Evolutionary conservation across 2,888 invertebrate genomes (phyloP).

Genomic region (Pseudoips prasinana): DNA sequence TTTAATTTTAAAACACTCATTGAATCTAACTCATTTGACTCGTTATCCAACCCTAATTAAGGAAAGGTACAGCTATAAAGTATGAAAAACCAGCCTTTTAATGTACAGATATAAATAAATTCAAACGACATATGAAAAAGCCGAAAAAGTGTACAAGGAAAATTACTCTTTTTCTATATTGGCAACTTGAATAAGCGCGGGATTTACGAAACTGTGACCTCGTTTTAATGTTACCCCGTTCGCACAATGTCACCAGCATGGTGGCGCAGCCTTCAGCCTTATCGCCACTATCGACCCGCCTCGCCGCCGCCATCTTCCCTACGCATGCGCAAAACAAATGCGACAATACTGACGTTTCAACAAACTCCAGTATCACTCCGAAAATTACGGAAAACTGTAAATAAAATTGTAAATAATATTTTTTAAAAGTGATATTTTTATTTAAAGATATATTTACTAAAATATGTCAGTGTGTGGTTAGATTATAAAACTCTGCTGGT

Average conservation of each 20-base stretch:
- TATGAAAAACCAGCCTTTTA: not conserved
- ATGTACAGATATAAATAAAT: conserved; percentile 1
- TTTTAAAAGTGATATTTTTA: conserved; percentile 26
- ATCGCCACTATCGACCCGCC: conserved; percentile 68
- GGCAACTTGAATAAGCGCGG: conserved; percentile 54
- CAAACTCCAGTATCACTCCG: conserved; percentile 50
- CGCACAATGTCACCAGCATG: conserved; percentile 64
- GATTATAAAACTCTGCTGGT: conserved; percentile 10
- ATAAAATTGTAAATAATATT: conserved; percentile 56
- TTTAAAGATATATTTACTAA: conserved; percentile 18
- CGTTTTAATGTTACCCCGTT: conserved; percentile 68
- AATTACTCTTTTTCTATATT: not conserved
- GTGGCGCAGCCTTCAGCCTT: conserved; percentile 65
- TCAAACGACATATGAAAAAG: not conserved
- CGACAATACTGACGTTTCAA: conserved; percentile 70
- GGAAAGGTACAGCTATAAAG: conserved; percentile 3
- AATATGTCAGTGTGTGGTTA: conserved; percentile 37
- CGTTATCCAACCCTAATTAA: too few species aligned
- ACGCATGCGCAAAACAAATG: conserved; percentile 67
- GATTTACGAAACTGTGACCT: conserved; percentile 66
- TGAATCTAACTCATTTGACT: too few species aligned
- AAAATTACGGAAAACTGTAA: conserved; percentile 57
- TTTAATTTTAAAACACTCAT: too few species aligned
- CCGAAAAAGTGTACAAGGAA: too few species aligned
- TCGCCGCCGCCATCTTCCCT: conserved; percentile 42